phyloP scores from a whole-genome alignment of 1,140 invertebrate species.

The Drosophila aff. region DNA sequence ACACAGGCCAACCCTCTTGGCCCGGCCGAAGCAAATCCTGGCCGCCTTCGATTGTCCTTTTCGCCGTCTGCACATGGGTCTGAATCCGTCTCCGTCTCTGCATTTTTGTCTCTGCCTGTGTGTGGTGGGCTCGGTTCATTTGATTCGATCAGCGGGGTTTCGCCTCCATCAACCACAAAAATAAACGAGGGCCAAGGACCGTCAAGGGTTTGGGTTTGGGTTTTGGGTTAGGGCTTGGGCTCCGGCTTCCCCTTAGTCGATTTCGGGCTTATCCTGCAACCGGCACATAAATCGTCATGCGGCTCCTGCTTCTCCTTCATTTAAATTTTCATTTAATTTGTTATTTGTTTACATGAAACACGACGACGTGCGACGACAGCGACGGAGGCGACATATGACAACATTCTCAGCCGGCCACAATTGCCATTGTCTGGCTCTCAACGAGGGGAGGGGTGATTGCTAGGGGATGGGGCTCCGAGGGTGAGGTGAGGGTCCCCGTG shows the following conservation, averaged over 20 bases:
- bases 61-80: conserved; percentile 54
- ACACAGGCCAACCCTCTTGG: conserved; percentile 53
- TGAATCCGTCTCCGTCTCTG: conserved; percentile 7
- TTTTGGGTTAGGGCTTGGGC: not conserved
- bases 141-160: conserved; percentile 84
- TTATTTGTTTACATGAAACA: conserved; percentile 84
- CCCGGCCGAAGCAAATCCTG: conserved; percentile 53
- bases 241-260: conserved; percentile 24
- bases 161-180: conserved; percentile 72
- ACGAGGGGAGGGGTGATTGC: conserved; percentile 17
- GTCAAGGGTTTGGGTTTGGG: conserved; percentile 34
- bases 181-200: conserved; percentile 35
- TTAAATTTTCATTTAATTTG: conserved; percentile 84
- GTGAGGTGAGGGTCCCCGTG: conserved; percentile 15
- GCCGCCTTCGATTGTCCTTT: conserved; percentile 71
- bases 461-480: not conserved
- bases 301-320: conserved; percentile 62
- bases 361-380: conserved; percentile 70
- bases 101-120: conserved; percentile 3
- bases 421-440: conserved; percentile 75
- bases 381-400: conserved; percentile 79
- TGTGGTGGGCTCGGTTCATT: conserved; percentile 75
- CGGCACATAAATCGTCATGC: conserved; percentile 73
- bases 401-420: conserved; percentile 81
- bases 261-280: conserved; percentile 71